These are phyloP conservation scores for Gymnoscopelus microlampas DNA, from an alignment of 2,797 vertebrate species.

Conservation along the genomic window DNA sequence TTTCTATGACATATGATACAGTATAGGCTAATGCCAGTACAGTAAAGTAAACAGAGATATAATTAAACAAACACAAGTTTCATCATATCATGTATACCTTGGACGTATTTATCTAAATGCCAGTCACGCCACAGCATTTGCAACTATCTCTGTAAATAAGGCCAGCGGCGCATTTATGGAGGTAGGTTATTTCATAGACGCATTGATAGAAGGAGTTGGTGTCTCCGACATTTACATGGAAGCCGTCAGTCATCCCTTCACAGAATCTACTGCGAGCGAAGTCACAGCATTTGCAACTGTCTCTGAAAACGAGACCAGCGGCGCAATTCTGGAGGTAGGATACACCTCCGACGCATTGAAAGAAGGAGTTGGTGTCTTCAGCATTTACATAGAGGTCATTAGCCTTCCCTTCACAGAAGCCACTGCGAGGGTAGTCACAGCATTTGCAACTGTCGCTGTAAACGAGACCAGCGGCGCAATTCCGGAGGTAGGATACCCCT, in stretches of 20 bases:
- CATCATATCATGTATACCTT: no score
- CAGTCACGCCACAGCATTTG: slow-evolving; percentile 50
- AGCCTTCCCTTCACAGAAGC: slow-evolving; percentile 9
- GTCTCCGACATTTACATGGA: slow-evolving; percentile 56
- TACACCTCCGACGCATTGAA: no score
- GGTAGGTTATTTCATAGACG: background rate
- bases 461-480: slow-evolving; percentile 53
- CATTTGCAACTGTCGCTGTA: slow-evolving; percentile 60
- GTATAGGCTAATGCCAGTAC: no score
- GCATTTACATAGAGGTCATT: slow-evolving; percentile 61
- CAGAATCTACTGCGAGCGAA: no score
- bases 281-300: no score
- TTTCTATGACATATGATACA: no score
- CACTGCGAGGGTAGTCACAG: slow-evolving; percentile 58
- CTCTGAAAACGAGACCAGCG: no score
- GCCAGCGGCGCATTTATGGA: slow-evolving; percentile 39
- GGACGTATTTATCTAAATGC: no score
- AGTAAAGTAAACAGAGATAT: no score
- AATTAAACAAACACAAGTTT: no score
- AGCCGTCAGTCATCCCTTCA: slow-evolving; percentile 40
- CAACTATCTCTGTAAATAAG: slow-evolving; percentile 60
- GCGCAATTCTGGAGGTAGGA: no score
- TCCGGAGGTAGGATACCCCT: slow-evolving; percentile 13
- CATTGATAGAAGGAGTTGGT: slow-evolving; percentile 64
- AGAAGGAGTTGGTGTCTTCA: background rate